Evolutionary conservation across 1,140 invertebrate species (phyloP).

Genomic region (Brachionus plicatilis): DNA sequence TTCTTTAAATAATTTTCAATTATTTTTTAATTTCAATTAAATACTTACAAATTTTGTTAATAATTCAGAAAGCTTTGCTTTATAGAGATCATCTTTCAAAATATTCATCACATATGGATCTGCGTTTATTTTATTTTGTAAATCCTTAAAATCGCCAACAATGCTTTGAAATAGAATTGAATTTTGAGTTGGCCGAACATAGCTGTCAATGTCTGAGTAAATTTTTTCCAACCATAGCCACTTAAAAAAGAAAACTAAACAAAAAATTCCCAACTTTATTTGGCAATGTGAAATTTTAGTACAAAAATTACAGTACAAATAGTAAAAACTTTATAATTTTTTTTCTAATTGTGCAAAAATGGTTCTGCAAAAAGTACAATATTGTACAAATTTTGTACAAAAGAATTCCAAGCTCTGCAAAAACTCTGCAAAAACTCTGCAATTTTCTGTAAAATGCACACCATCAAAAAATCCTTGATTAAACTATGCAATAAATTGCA

Average conservation of each 20-base stretch:
- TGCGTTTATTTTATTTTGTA: constrained; percentile 24
- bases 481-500: no score
- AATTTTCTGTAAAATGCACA: no score
- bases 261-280: not conserved
- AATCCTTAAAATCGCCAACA: not conserved
- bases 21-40: not conserved
- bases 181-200: not conserved
- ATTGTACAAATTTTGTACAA: no score
- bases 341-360: no score
- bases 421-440: no score
- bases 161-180: not conserved
- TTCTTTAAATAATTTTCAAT: not conserved
- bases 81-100: not conserved
- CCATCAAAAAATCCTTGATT: no score
- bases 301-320: no score
- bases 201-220: not conserved
- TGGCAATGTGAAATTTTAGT: no score
- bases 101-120: constrained; percentile 32
- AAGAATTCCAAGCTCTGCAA: no score
- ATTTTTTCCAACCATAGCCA: constrained; percentile 29
- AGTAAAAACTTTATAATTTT: no score
- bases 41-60: constrained; percentile 2
- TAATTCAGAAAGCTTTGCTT: not conserved
- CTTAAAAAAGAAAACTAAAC: not conserved
- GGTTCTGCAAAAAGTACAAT: no score